Evolutionary conservation across 2,113 vertebrate species (phyloP).

Genomic region (Gracilinanus agilis): DNA sequence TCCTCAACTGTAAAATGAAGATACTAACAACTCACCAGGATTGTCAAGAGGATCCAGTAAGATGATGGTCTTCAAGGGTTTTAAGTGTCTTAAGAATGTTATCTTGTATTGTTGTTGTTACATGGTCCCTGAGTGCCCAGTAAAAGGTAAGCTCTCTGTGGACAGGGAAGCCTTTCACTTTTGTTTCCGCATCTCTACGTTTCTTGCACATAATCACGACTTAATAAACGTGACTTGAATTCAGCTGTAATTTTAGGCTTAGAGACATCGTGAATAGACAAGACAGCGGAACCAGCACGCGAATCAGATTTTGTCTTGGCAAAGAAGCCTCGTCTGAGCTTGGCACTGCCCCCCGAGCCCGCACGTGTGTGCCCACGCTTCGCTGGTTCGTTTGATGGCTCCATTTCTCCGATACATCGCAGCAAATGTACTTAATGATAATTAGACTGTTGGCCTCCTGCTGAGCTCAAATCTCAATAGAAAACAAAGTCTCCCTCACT

Average conservation of each 20-base stretch:
- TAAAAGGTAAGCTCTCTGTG: too few relatives aligned
- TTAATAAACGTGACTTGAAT: neutral
- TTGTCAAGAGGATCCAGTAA: too few relatives aligned
- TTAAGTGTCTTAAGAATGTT: too few relatives aligned
- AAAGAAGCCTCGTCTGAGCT: neutral
- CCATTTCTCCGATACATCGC: neutral
- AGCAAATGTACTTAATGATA: conserved; percentile 9
- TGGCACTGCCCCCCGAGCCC: neutral
- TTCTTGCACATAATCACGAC: neutral
- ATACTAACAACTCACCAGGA: too few relatives aligned
- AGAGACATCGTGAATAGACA: neutral
- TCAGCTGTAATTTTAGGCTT: neutral
- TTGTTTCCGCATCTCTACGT: too few relatives aligned
- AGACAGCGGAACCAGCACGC: neutral
- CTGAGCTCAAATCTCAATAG: neutral
- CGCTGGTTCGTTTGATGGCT: neutral
- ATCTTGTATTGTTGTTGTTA: too few relatives aligned
- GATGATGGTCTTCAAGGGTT: too few relatives aligned
- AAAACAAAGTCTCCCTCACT: neutral
- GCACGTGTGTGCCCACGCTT: neutral
- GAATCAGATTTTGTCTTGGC: neutral
- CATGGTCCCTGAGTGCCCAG: too few relatives aligned
- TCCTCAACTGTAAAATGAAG: too few relatives aligned
- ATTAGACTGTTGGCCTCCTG: neutral
- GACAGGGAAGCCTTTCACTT: too few relatives aligned